Conservation (phyloP, 1,140 invertebrate genomes). For the Oppia nitens region DNA sequence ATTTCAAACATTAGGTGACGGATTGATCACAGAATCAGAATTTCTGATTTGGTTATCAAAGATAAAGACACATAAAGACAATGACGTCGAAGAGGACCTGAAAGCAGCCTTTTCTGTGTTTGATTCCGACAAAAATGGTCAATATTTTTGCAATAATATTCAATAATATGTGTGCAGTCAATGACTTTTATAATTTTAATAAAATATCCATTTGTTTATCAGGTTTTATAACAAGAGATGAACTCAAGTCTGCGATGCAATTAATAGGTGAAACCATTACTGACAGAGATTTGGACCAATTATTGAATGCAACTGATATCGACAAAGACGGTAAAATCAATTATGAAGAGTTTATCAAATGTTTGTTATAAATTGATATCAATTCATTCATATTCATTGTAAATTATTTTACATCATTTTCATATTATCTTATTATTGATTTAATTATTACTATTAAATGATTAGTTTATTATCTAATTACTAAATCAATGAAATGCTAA, state of each 20-base stretch:
- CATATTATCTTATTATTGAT: too few species aligned
- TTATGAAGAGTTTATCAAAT: slow-evolving; percentile 39
- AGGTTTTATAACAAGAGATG: slow-evolving; percentile 51
- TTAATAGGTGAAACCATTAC: slow-evolving; percentile 55
- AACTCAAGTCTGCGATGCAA: slow-evolving; percentile 51
- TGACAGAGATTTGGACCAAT: slow-evolving; percentile 48
- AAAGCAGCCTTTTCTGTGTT: slow-evolving; percentile 58
- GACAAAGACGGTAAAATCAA: slow-evolving; percentile 57
- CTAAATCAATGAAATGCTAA: too few species aligned
- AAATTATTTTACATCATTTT: neutral
- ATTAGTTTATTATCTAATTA: too few species aligned
- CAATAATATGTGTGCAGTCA: too few species aligned
- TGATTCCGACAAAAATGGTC: slow-evolving; percentile 55
- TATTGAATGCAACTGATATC: slow-evolving; percentile 48
- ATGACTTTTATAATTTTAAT: too few species aligned
- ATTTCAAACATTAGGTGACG: slow-evolving; percentile 20
- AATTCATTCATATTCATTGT: neutral
- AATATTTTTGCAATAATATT: too few species aligned
- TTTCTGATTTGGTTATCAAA: slow-evolving; percentile 23
- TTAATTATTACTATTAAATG: too few species aligned
- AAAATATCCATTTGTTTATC: too few species aligned
- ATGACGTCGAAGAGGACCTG: slow-evolving; percentile 37
- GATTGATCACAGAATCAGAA: slow-evolving; percentile 22
- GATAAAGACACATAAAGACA: slow-evolving; percentile 18
- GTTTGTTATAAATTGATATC: neutral